phyloP scores from a whole-genome alignment of 2,888 invertebrate genomes.

The Galerucella calmariensis region DNA sequence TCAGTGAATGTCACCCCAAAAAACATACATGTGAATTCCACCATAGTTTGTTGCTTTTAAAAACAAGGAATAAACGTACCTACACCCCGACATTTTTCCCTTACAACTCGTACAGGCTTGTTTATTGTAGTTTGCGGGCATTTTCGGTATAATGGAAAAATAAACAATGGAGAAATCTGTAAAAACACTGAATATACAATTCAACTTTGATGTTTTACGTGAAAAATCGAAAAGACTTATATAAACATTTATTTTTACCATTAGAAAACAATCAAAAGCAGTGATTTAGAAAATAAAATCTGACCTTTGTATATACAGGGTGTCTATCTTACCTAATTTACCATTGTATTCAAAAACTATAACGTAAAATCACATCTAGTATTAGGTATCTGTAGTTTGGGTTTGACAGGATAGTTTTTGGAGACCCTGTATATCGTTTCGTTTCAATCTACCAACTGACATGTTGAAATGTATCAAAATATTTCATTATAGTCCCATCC shows the following conservation, averaged over 20 bases:
- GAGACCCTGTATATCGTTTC: background rate
- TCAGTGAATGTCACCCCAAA: too few species aligned
- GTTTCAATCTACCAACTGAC: background rate
- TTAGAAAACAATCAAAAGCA: background rate
- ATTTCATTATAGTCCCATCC: conserved; percentile 19
- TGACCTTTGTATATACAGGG: too few species aligned
- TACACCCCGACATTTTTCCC: background rate
- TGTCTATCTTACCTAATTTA: too few species aligned
- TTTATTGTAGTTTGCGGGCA: background rate
- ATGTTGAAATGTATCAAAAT: conserved; percentile 18
- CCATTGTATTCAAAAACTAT: too few species aligned
- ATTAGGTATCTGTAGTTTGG: too few species aligned
- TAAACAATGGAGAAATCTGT: background rate
- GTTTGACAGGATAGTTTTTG: too few species aligned
- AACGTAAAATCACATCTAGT: too few species aligned
- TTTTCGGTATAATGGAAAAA: background rate
- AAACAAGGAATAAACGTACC: background rate
- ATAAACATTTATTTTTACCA: background rate
- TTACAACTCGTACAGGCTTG: background rate
- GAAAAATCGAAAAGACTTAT: background rate
- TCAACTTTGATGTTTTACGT: background rate
- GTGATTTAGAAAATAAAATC: background rate
- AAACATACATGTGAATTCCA: too few species aligned
- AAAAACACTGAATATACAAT: background rate
- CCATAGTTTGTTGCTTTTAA: background rate